phyloP scores from a whole-genome alignment of 2,113 vertebrate species.

The Spea bombifrons region DNA sequence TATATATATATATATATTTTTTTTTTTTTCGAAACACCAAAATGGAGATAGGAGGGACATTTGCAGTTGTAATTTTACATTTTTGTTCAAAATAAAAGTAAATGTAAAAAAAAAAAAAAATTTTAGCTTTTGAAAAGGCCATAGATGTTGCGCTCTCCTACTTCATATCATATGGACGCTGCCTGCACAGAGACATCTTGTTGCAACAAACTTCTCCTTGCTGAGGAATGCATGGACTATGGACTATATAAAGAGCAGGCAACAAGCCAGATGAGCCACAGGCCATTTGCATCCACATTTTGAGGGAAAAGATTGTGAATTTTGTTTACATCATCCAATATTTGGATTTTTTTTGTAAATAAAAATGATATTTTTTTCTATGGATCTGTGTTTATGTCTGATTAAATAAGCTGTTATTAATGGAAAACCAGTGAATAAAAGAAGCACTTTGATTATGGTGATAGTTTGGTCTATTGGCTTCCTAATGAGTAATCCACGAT shows the following conservation, averaged over 20 bases:
- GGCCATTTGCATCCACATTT: conserved; percentile 58
- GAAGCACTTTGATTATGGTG: conserved; percentile 55
- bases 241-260: conserved; percentile 65
- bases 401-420: conserved; percentile 54
- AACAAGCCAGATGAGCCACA: conserved; percentile 64
- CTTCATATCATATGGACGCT: conserved; percentile 61
- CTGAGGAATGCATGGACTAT: conserved; percentile 64
- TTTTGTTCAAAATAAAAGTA: conserved; percentile 38
- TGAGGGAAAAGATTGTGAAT: conserved; percentile 80
- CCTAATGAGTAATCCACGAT: conserved; percentile 25
- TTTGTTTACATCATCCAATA: conserved; percentile 87
- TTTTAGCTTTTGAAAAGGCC: conserved; percentile 63
- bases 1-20: conserved; percentile 4
- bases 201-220: conserved; percentile 66
- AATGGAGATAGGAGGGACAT: background rate
- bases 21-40: conserved; percentile 52
- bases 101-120: conserved; percentile 45
- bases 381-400: conserved; percentile 68
- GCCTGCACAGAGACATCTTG: conserved; percentile 64
- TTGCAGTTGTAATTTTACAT: conserved; percentile 62
- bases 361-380: conserved; percentile 87
- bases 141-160: conserved; percentile 61
- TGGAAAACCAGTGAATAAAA: conserved; percentile 31
- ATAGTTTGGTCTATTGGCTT: conserved; percentile 53
- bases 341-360: conserved; percentile 86